Conservation (phyloP, 2,888 invertebrate species). For the Dascillus cervinus region DNA sequence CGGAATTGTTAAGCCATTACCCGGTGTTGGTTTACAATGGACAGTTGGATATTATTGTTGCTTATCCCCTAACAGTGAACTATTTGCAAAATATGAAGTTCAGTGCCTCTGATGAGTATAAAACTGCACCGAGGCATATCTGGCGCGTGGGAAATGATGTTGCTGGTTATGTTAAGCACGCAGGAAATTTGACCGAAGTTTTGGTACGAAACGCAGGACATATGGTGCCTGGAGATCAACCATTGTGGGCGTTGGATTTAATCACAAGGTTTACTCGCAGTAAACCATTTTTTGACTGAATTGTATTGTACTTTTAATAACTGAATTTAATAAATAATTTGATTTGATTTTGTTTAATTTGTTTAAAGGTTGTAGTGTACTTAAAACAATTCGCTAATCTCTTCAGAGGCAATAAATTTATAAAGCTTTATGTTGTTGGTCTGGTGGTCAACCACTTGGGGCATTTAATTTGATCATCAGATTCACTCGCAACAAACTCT, state of each 20-base stretch:
- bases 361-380: too few species aligned
- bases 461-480: too few species aligned
- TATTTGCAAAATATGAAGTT: slow-evolving; percentile 68
- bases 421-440: too few species aligned
- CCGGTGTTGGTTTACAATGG: slow-evolving; percentile 80
- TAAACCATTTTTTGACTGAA: slow-evolving; percentile 30
- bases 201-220: slow-evolving; percentile 74
- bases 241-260: slow-evolving; percentile 67
- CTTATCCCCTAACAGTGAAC: slow-evolving; percentile 76
- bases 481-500: too few species aligned
- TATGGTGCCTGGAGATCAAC: slow-evolving; percentile 74
- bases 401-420: too few species aligned
- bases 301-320: too few species aligned
- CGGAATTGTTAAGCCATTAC: slow-evolving; percentile 59
- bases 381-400: too few species aligned
- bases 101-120: slow-evolving; percentile 57
- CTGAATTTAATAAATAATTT: too few species aligned
- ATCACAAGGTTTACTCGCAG: slow-evolving; percentile 57
- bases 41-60: slow-evolving; percentile 85
- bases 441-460: too few species aligned
- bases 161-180: slow-evolving; percentile 69
- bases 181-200: slow-evolving; percentile 64
- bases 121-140: slow-evolving; percentile 53
- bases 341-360: too few species aligned
- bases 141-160: slow-evolving; percentile 64